phyloP scores from a whole-genome alignment of 2,797 vertebrate species.

The Dendrocincla fuliginosa region DNA sequence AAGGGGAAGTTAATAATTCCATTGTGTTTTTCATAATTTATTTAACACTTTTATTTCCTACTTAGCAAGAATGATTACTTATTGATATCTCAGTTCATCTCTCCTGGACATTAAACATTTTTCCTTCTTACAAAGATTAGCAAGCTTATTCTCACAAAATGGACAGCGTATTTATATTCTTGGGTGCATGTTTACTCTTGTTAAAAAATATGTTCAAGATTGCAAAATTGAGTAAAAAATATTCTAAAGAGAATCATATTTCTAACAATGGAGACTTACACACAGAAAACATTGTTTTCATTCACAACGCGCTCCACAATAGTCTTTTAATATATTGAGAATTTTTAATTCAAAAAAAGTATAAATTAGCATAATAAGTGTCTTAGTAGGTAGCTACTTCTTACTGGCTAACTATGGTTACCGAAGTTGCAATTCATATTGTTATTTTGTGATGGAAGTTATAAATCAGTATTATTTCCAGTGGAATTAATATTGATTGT shows the following conservation, averaged over 20 bases:
- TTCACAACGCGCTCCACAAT: fast-evolving
- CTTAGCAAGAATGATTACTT: neutral
- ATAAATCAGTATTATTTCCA: neutral
- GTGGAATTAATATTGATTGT: neutral
- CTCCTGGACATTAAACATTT: neutral
- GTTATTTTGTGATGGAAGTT: neutral
- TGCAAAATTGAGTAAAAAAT: neutral
- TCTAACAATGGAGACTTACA: neutral
- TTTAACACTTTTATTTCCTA: neutral
- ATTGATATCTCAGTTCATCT: neutral
- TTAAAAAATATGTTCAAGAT: neutral
- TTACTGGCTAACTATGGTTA: neutral
- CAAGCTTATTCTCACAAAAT: neutral
- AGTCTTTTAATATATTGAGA: neutral
- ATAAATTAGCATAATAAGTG: neutral
- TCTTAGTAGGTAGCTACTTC: neutral
- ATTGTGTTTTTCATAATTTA: neutral
- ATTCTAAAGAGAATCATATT: neutral
- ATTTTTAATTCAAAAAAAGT: neutral
- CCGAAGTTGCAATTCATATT: neutral
- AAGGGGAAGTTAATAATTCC: neutral
- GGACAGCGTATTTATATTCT: neutral
- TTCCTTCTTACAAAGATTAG: neutral
- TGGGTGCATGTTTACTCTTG: neutral
- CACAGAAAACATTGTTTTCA: neutral